These are phyloP conservation scores for Alviniconcha marisindica DNA, from an alignment of 1,140 invertebrate genomes.

Conservation along the genomic window DNA sequence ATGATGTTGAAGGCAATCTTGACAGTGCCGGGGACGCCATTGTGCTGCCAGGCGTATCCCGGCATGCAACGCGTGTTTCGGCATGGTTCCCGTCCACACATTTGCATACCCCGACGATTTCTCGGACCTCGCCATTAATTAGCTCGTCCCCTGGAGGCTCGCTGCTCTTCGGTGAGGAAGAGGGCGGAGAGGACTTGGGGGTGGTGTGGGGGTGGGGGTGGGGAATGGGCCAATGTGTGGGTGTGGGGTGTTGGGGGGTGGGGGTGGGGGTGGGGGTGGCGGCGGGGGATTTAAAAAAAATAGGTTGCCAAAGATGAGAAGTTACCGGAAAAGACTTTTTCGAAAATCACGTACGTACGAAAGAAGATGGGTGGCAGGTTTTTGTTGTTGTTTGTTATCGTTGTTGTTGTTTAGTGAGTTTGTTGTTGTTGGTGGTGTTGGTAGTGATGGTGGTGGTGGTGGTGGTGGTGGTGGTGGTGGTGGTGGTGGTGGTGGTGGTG, in stretches of 20 bases:
- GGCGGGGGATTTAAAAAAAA: too few species aligned
- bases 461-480: neutral
- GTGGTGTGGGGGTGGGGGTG: neutral
- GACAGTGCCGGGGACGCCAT: constrained; percentile 11
- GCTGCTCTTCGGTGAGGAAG: neutral
- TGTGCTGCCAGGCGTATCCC: neutral
- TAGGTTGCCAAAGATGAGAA: too few species aligned
- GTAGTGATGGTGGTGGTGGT: neutral
- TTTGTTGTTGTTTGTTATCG: too few species aligned
- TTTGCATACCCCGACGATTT: neutral
- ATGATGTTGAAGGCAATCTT: neutral
- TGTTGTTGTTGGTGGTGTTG: neutral
- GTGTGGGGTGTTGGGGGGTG: neutral
- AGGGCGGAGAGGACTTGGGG: neutral
- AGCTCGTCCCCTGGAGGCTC: constrained; percentile 4
- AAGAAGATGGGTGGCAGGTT: too few species aligned
- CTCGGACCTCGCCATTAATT: constrained; percentile 8
- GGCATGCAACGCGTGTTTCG: constrained; percentile 29
- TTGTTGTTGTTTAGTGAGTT: neutral
- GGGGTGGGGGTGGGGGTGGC: neutral
- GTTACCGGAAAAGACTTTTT: too few species aligned
- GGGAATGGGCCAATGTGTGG: neutral
- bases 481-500: neutral
- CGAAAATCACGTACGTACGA: too few species aligned
- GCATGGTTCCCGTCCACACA: neutral